Evolutionary conservation across 1,140 invertebrate genomes (phyloP), one percentile per base, ranked within the genome.

Genomic region (Anastrepha obliqua): DNA sequence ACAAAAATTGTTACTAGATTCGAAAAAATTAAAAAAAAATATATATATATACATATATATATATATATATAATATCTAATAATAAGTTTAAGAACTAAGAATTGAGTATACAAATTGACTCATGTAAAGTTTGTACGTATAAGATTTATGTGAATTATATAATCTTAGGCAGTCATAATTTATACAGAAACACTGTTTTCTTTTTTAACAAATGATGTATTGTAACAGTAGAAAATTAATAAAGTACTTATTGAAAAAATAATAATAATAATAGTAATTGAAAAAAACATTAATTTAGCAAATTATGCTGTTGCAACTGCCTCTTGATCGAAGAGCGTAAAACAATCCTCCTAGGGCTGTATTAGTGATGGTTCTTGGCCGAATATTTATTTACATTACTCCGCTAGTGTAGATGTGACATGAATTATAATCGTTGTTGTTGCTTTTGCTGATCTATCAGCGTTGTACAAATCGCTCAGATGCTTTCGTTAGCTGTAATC

Each of bases 241-340:
- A 81, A 81, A 81, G 74, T 81, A 81, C 74, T 81, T 81, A 81
- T 81, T 55, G n/a, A 74, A 81, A 74, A 74, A 51, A 55, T n/a
- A 81, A 17, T 62, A 2, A 15, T 13, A 17, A n/a, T 62, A n/a
- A 62, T 0, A 13, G 9, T 62, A 2, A 1, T 62, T 29, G 29
- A 29, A 29, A 29, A 29, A 29, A 29, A 1, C 29, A 29, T 29
- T 62, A 17, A 62, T 62, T 78, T 51, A 5, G n/a, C n/a, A 20
- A 78, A 20, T n/a, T 7, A 78, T 78, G 47, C 29, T 15, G 15
- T 29, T 29, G 29, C 29, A 29, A 29, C 29, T 29, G 29, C 29
- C 29, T 29, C 29, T 29, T 29, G 29, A 29, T 29, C 29, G 29
- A 29, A 29, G 29, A 29, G 29, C 29, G 29, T 29, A 29, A 29